phyloP scores from a whole-genome alignment of 1,140 invertebrate genomes.

The Drosophila cardini region DNA sequence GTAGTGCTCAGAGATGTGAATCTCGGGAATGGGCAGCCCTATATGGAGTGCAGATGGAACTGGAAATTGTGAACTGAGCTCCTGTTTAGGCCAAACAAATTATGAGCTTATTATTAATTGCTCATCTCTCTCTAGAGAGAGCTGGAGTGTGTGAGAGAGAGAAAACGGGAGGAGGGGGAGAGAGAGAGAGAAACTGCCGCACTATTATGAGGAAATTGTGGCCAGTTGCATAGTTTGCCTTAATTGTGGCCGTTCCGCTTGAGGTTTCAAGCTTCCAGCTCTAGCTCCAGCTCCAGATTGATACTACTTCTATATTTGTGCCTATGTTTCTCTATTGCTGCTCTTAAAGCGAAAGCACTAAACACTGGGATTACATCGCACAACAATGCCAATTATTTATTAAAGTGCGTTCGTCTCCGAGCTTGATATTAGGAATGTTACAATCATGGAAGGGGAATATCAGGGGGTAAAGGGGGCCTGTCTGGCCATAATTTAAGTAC shows the following conservation, averaged over 20 bases:
- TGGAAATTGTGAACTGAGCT: constrained; percentile 8
- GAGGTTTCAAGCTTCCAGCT: constrained; percentile 23
- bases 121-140: constrained; percentile 34
- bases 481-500: constrained; percentile 48
- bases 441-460: neutral
- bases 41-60: constrained; percentile 49
- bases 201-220: constrained; percentile 77
- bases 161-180: neutral
- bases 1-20: constrained; percentile 21
- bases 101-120: constrained; percentile 83
- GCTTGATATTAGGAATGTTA: constrained; percentile 22
- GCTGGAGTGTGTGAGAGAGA: neutral
- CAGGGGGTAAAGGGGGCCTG: constrained; percentile 3
- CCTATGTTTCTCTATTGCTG: constrained; percentile 1
- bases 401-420: constrained; percentile 64
- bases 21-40: constrained; percentile 37
- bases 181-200: constrained; percentile 12
- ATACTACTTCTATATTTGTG: neutral
- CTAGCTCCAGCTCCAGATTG: constrained; percentile 7
- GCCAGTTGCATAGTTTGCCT: constrained; percentile 72
- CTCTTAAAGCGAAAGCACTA: constrained; percentile 62
- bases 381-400: constrained; percentile 80
- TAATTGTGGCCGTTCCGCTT: constrained; percentile 78
- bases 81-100: constrained; percentile 78
- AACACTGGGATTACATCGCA: constrained; percentile 65